Conservation (phyloP, 2,113 vertebrate genomes). For the Maccullochella peelii region DNA sequence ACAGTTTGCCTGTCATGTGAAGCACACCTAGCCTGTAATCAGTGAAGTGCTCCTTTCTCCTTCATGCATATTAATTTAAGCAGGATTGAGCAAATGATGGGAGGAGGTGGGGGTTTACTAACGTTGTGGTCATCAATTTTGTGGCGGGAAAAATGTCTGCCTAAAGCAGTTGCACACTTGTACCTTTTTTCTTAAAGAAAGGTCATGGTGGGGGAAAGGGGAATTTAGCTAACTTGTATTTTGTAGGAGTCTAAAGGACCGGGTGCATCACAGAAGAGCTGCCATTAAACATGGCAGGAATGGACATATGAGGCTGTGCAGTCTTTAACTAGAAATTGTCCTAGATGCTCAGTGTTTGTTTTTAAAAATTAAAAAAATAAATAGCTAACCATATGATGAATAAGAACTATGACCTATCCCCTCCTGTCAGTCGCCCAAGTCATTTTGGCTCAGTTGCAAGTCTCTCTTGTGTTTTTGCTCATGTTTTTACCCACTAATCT, state of each 20-base stretch:
- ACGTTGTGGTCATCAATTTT: neutral
- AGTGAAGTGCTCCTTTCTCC: constrained; percentile 9
- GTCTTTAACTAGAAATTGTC: neutral
- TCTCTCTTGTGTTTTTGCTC: neutral
- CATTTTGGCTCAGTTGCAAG: neutral
- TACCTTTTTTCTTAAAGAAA: neutral
- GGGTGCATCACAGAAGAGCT: too few species aligned
- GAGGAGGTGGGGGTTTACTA: neutral
- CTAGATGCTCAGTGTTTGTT: neutral
- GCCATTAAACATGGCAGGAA: neutral
- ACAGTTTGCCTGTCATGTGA: constrained; percentile 21
- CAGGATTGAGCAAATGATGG: neutral
- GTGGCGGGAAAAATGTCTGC: too few species aligned
- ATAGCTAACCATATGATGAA: neutral
- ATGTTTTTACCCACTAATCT: neutral
- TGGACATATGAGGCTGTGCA: neutral
- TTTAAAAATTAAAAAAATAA: neutral
- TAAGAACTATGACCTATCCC: neutral
- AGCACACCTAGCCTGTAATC: constrained; percentile 17
- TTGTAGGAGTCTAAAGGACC: neutral
- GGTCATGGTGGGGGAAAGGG: neutral
- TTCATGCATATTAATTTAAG: constrained; percentile 24
- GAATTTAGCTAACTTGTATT: neutral
- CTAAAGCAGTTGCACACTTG: neutral
- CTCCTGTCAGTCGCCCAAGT: neutral